Percentiles rank a stretch among this genome's conserved stretches.
These are phyloP conservation scores for Plebejus argus DNA, from an alignment of 2,888 invertebrate genomes.

Conservation along the genomic window DNA sequence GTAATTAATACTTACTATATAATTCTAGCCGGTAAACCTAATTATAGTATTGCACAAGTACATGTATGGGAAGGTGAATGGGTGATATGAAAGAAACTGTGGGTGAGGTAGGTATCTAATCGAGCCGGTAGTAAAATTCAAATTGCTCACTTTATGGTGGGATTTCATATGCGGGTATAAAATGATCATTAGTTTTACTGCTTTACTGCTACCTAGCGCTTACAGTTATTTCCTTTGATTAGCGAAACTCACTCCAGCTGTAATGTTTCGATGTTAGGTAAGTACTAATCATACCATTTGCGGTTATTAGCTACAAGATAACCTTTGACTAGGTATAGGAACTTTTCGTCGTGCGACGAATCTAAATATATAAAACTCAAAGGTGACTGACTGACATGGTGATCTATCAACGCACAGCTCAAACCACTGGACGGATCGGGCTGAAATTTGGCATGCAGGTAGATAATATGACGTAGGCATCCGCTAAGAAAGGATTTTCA, in stretches of 20 bases:
- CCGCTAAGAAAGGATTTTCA: too few species aligned
- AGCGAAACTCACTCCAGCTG: not conserved
- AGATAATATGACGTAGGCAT: too few species aligned
- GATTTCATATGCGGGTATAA: conserved; percentile 26
- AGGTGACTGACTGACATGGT: too few species aligned
- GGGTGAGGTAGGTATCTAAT: conserved; percentile 25
- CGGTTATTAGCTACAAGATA: not conserved
- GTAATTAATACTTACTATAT: not conserved
- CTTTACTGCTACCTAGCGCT: conserved; percentile 23
- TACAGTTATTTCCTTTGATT: conserved; percentile 11
- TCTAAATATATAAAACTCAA: too few species aligned
- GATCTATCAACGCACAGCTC: too few species aligned
- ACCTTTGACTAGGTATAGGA: not conserved
- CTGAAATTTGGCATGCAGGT: too few species aligned
- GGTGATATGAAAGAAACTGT: conserved; percentile 7
- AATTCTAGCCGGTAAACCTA: not conserved
- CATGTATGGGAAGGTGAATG: conserved; percentile 21
- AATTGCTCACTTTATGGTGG: conserved; percentile 29
- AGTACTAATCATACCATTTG: not conserved
- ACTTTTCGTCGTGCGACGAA: not conserved
- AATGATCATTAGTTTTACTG: conserved; percentile 28
- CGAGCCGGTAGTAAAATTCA: conserved; percentile 24
- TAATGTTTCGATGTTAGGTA: not conserved
- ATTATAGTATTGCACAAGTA: not conserved
- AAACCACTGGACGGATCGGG: too few species aligned